These are phyloP conservation scores for Aphelinus atriplicis DNA, from an alignment of 1,140 invertebrate genomes.

Conservation along the genomic window DNA sequence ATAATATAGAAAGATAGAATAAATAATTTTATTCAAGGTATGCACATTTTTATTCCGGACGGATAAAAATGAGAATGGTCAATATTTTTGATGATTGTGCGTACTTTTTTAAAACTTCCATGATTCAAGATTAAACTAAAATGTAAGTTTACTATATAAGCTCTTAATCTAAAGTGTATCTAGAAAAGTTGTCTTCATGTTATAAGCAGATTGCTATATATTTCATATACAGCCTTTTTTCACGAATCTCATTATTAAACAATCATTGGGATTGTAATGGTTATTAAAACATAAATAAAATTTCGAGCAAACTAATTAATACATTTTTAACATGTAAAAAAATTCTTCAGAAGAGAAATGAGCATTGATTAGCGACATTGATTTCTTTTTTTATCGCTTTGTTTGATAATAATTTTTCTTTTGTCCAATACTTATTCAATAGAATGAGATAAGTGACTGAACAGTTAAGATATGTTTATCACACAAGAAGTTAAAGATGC, in stretches of 20 bases:
- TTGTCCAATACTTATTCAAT: conserved; percentile 40
- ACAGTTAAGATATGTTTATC: conserved; percentile 51
- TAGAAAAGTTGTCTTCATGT: conserved; percentile 14
- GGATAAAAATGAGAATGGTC: no score
- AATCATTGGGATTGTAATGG: conserved; percentile 7
- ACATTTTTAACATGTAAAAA: conserved; percentile 18
- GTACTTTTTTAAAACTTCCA: conserved; percentile 15
- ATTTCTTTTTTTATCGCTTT: conserved; percentile 10
- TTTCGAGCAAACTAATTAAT: not conserved
- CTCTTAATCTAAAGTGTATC: conserved; percentile 12
- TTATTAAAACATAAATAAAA: conserved; percentile 20
- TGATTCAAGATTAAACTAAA: conserved; percentile 4
- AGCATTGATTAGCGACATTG: not conserved
- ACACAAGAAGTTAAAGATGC: conserved; percentile 46
- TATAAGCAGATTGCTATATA: not conserved
- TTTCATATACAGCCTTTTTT: not conserved
- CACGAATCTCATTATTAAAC: conserved; percentile 15
- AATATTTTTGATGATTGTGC: conserved; percentile 1
- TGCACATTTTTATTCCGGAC: no score
- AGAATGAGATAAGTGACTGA: conserved; percentile 48
- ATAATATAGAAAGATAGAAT: not conserved
- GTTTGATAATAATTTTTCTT: conserved; percentile 30
- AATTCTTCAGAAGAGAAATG: conserved; percentile 4
- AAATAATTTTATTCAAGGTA: no score
- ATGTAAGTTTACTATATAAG: conserved; percentile 5